These are phyloP conservation scores for Rhagophthalmus giganteus DNA, from an alignment of 2,888 invertebrate genomes.

Conservation along the genomic window DNA sequence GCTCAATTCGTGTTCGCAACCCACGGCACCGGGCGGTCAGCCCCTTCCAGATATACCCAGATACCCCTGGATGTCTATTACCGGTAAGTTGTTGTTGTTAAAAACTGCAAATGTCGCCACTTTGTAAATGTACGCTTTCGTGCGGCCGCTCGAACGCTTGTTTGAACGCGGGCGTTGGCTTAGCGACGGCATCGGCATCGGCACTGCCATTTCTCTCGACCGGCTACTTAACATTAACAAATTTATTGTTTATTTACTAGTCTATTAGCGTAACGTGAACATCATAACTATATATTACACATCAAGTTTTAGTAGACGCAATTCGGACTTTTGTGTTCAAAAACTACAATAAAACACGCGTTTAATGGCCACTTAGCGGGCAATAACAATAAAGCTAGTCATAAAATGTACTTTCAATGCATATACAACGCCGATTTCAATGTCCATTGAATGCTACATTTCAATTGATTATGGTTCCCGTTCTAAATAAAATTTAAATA, in stretches of 20 bases:
- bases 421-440: conserved; percentile 32
- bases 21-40: conserved; percentile 72
- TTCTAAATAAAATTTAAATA: conserved; percentile 5
- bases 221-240: background rate
- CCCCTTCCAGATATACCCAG: conserved; percentile 90
- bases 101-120: too few species aligned
- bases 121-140: too few species aligned
- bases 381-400: conserved; percentile 53
- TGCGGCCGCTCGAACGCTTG: too few species aligned
- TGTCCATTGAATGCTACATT: conserved; percentile 26
- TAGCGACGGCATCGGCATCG: conserved; percentile 1
- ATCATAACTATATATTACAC: conserved; percentile 22
- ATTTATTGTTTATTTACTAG: conserved; percentile 19
- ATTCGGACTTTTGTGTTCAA: conserved; percentile 33
- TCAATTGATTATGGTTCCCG: conserved; percentile 16
- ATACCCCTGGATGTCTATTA: conserved; percentile 96
- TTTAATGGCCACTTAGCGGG: conserved; percentile 52
- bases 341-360: conserved; percentile 51
- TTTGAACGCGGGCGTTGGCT: too few species aligned
- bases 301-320: conserved; percentile 23
- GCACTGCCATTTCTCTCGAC: background rate
- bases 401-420: conserved; percentile 45
- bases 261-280: conserved; percentile 9
- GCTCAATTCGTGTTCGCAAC: conserved; percentile 75
- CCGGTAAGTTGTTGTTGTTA: conserved; percentile 68